Base-by-base conservation (phyloP, 1,140 invertebrate genomes). In the Meloidogyne exigua region DNA sequence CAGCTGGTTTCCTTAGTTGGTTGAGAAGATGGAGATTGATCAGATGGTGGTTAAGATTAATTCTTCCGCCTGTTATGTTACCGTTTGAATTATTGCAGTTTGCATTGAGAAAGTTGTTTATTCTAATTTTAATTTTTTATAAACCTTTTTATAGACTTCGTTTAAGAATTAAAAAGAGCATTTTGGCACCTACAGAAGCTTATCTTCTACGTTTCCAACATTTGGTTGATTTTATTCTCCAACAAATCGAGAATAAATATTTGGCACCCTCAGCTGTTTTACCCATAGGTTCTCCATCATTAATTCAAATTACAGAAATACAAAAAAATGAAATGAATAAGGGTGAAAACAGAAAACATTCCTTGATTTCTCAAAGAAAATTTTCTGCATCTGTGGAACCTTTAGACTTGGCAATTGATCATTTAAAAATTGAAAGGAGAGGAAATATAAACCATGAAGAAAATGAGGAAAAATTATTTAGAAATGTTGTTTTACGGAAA, bases 1-100 rank as follows among this genome's bases (percentile, higher is more conserved):
- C 36, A 76, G 79, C 5, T 64, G 79, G 49, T 57, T 21, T 57
- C 10, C 71, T 85, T 65, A 75, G 67, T 25, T 85, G 85, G 57
- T 36, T 85, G n/a, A 70, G 76, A 18, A 72, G 72, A 18, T 86
- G 77, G 63, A 75, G 83, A 12, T n/a, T 85, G 1, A 66, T 87
- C 25, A 67, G 80, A 4, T 85, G 76, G 42, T 72, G 79, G 5
- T 32, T 81, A 18, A 77, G 77, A 23, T 78, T 83, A 18, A 69
- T 81, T 42, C 49, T 73, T 36, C 78, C 81, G 12, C 78, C 82
- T 7, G 73, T 80, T 13, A 81, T 83, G 26, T 63, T 87, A 32
- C 85, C 85, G 2, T 39, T 81, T 15, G 86, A 86, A 44, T 76
- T 87, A 23, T 65, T 76, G 18, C 26, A 81, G 15, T 75, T 83